Evolutionary conservation across 2,888 invertebrate genomes (phyloP), one percentile per base, ranked within the genome.

Genomic region (Andricus quercusramuli): DNA sequence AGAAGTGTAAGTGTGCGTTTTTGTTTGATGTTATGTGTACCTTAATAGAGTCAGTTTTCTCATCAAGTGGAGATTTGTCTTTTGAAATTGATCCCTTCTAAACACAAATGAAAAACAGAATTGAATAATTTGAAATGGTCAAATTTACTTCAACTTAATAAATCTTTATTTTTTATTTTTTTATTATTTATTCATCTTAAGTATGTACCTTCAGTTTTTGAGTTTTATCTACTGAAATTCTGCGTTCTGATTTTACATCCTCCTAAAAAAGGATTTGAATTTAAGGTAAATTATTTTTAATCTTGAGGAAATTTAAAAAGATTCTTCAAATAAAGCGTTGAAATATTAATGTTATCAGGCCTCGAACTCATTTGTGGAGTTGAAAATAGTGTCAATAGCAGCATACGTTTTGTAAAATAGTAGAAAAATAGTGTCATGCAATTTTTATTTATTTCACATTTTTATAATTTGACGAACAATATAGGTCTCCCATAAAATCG

Each of bases 231-330:
- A 80, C 80, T 29, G 17, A 44, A n/a, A 66, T 81, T 82, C 83
- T 81, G 20, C 77, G 22, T 78, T 83, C 81, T 9, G 83, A 80
- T 74, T 81, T 82, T 62, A 78, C 47, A 56, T 84, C 79, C 32
- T 83, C 88, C 88, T 88, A 83, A 44, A 80, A 74, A 68, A 78
- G 44, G 65, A 47, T 56, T 64, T 59, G 29, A 17, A 22, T 44
- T 41, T 17, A 47, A 29, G 51, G 20, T 25, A 68, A 70, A 70
- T 29, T 70, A 22, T 29, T 17, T n/a, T 11, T n/a, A n/a, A 22
- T n/a, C n/a, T n/a, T n/a, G 13, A 62, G 25, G 3, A 22, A 62
- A 22, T 15, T 25, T 25, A 62, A 62, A 62, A 13, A 62, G 25
- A 62, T 22, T 11, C 25, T 62, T 22, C 3, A 22, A 20, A 59